Conservation (phyloP, 2,888 invertebrate genomes). For the Boloria euphrosyne region DNA sequence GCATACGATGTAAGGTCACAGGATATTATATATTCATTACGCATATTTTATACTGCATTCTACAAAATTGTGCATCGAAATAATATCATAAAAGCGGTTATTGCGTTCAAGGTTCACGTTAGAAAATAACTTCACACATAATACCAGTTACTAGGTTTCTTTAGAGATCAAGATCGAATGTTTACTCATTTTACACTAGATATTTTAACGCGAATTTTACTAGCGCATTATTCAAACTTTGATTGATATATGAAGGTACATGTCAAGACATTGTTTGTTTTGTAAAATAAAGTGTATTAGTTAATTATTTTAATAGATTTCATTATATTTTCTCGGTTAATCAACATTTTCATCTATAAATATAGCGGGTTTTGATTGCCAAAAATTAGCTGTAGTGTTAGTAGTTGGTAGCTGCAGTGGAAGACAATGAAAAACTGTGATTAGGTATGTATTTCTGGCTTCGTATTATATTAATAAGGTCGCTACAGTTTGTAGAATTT, state of each 20-base stretch:
- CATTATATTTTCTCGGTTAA: too few relatives aligned
- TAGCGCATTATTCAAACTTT: background rate
- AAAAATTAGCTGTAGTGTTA: too few relatives aligned
- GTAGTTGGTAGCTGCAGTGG: too few relatives aligned
- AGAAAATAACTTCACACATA: slow-evolving; percentile 31
- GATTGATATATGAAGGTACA: too few relatives aligned
- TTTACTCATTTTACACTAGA: slow-evolving; percentile 12
- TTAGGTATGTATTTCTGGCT: slow-evolving; percentile 5
- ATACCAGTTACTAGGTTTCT: slow-evolving; percentile 38
- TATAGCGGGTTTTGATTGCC: too few relatives aligned
- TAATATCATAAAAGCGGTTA: slow-evolving; percentile 30
- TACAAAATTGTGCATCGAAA: slow-evolving; percentile 27
- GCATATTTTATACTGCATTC: slow-evolving; percentile 10
- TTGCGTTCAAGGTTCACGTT: slow-evolving; percentile 35
- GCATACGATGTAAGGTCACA: slow-evolving; percentile 48
- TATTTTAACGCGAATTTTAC: background rate
- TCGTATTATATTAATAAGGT: background rate
- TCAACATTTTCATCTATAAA: too few relatives aligned
- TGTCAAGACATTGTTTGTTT: too few relatives aligned
- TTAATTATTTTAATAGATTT: too few relatives aligned
- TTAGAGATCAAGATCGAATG: slow-evolving; percentile 30
- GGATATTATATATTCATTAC: slow-evolving; percentile 46
- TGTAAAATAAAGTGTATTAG: too few relatives aligned
- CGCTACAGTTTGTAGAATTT: too few relatives aligned
- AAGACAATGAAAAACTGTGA: background rate